These are phyloP conservation scores for Thelaira solivaga DNA, from an alignment of 2,888 invertebrate genomes.

Conservation along the genomic window DNA sequence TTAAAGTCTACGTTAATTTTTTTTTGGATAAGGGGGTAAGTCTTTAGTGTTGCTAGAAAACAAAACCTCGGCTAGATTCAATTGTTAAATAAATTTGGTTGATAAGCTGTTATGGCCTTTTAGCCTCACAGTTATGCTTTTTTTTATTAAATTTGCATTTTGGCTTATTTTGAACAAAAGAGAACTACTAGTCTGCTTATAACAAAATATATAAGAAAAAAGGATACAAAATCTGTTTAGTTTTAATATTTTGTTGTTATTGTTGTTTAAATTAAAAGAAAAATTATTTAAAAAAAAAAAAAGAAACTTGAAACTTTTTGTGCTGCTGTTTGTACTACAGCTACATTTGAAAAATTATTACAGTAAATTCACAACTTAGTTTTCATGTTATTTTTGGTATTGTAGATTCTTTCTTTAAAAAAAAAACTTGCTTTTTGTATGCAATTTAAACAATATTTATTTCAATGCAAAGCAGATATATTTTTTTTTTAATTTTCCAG, in stretches of 20 bases:
- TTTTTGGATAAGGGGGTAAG: too few relatives aligned
- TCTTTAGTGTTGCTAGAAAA: not conserved
- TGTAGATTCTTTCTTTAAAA: not conserved
- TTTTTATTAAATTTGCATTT: slow-evolving; percentile 35
- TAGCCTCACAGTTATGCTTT: not conserved
- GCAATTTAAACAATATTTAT: slow-evolving; percentile 36
- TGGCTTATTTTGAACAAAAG: slow-evolving; percentile 29
- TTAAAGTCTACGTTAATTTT: too few relatives aligned
- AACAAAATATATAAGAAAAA: not conserved
- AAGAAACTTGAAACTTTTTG: slow-evolving; percentile 18
- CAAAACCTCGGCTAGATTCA: not conserved
- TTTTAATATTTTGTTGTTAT: not conserved
- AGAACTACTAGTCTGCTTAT: not conserved
- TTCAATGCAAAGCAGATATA: not conserved
- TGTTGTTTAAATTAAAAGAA: slow-evolving; percentile 12
- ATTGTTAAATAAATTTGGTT: not conserved
- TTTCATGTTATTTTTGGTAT: not conserved
- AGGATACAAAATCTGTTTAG: slow-evolving; percentile 5
- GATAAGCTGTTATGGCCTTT: slow-evolving; percentile 11
- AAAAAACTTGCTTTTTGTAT: slow-evolving; percentile 5
- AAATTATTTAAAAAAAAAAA: not conserved
- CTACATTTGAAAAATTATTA: slow-evolving; percentile 37
- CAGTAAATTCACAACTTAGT: slow-evolving; percentile 29
- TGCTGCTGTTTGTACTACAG: slow-evolving; percentile 13
- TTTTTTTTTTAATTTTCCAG: slow-evolving; percentile 2